Evolutionary conservation across 2,797 vertebrate species (phyloP), one percentile per base, ranked within the genome.

Genomic region (Cuniculus paca): DNA sequence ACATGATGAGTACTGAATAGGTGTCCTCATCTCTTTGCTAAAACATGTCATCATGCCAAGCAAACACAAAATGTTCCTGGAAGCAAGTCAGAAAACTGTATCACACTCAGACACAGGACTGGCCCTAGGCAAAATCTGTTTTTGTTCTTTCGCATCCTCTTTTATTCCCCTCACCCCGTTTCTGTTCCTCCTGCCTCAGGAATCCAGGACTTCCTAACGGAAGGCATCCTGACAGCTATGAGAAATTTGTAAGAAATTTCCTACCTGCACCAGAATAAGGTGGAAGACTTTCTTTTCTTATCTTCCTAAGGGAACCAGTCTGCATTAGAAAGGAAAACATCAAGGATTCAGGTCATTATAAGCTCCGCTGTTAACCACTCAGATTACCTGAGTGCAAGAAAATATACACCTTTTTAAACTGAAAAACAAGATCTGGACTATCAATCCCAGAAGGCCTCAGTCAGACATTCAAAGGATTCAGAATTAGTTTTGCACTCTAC

Each of bases 241-340:
- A 48, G 80, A 80, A 92, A 95, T 83, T 39, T n/a, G 34, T 19
- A 36, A 83, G 61, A 31, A 79, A 63, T 45, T 61, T 80, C 86
- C 54, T 31, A 20, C 42, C 39, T 56, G 28, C 82, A 36, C 61
- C 48, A 16, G 56, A 61, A 90, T 72, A 1, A 34, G 19, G 45
- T 28, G 45, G 17, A 34, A 52, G 87, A 50, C 42, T 50, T 42
- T 10, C 28, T 50, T 87, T 82, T 68, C 60, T 60, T 54, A 78
- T 85, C 39, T 74, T 94, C 56, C 86, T 63, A 77, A 83, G 39
- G 11, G 34, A 50, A 36, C 48, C 54, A 88, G 58, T 63, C 26
- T 19, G 2, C 42, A 9, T 10, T 42, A 39, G 52, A 20, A 3
- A 8, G 11, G 26, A 12, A 34, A n/a, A 14, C 3, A 77, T 74